Base-by-base conservation (phyloP, 2,113 vertebrate genomes). In the Lutjanus erythropterus region DNA sequence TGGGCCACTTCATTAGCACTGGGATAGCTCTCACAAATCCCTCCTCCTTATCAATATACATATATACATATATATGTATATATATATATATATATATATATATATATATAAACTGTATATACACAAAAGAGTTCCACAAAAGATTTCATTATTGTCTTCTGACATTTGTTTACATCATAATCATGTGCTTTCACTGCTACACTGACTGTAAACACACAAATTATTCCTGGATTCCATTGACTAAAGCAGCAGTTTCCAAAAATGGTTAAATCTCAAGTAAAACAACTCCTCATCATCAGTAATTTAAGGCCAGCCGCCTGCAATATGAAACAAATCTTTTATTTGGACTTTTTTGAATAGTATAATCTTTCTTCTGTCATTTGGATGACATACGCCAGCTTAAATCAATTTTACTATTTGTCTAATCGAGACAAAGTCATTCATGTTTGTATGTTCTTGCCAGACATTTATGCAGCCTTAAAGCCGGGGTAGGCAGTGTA, bases 251-350 rank as follows among this genome's bases (percentile, higher is more conserved):
- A 60, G 53, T 49, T 37, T 49, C 23, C 39, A 37, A 8, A 41
- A 74, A 62, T 42, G n/a, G 25, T 33, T 73, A 47, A 10, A 55
- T 55, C 27, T 23, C 2, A 55, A 19, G 7, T 31, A 55, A 65
- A 65, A 65, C 27, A 25, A 60, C n/a, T n/a, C n/a, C n/a, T n/a
- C n/a, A 60, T 47, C 21, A 42, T 18, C 31, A 29, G 52, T 71
- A 4, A 21, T 37, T 49, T 12, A n/a, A 68, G 25, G 6, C 9
- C 35, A 42, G 44, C 18, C 59, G 41, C 33, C 41, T 39, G 23
- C 12, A n/a, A 56, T 23, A 18, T n/a, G 41, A 8, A 3, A 39
- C 16, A 2, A 23, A 74, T 58, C 66, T 35, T 66, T 67, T 3
- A 21, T 44, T 58, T 6, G 35, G 21, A 59, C 41, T 9, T 16